These are phyloP conservation scores for Strongylocentrotus purpuratus DNA, from an alignment of 35 echinoderm and acorn worm species.

Conservation along the genomic window DNA sequence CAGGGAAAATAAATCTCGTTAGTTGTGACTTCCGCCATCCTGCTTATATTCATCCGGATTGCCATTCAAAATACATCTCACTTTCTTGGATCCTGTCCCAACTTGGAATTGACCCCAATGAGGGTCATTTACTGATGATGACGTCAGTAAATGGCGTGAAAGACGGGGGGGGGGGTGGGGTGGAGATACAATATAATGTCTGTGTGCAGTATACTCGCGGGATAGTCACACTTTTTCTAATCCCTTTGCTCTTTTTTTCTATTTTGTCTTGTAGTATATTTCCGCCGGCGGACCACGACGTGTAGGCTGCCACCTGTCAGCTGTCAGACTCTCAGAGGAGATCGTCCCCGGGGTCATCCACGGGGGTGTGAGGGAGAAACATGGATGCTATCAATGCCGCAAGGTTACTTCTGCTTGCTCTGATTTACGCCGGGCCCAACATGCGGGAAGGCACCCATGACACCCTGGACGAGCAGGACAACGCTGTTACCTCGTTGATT, in stretches of 20 bases:
- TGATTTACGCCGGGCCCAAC: slow-evolving; percentile 31
- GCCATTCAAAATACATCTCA: not conserved
- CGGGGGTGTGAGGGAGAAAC: not conserved
- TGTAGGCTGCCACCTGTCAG: not conserved
- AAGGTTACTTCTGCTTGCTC: slow-evolving; percentile 22
- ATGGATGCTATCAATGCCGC: slow-evolving; percentile 40
- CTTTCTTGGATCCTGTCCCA: not conserved
- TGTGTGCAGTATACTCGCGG: not conserved
- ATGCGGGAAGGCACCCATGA: not conserved
- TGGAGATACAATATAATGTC: not conserved
- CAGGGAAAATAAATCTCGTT: not conserved
- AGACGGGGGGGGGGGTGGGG: not conserved
- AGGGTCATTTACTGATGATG: not conserved
- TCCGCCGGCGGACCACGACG: not conserved
- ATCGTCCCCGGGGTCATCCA: not conserved
- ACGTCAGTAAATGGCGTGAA: not conserved
- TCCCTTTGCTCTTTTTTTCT: not conserved
- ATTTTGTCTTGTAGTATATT: not conserved
- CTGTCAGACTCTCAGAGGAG: not conserved
- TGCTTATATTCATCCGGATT: not conserved
- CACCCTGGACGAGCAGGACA: not conserved
- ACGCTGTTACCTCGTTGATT: not conserved
- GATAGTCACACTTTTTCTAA: not conserved
- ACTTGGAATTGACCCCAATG: not conserved
- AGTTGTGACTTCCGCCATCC: not conserved